phyloP scores from a whole-genome alignment of 30 jellyfish, hydroid and myxozoan genomes.

The Catostylus mosaicus region DNA sequence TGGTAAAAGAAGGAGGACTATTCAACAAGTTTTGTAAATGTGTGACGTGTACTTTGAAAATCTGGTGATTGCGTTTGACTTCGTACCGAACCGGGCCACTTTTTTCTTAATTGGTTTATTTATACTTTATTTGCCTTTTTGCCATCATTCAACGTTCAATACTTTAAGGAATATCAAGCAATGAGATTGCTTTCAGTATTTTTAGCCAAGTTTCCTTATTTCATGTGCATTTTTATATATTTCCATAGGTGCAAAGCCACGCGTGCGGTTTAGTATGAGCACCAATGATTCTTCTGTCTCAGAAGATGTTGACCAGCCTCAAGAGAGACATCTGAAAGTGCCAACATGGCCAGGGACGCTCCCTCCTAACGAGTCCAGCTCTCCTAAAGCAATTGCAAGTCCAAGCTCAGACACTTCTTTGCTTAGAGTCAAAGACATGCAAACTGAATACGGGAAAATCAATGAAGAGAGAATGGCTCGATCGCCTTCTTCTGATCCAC shows the following conservation, averaged over 20 bases:
- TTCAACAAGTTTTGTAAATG: too few species aligned
- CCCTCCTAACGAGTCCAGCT: constrained; percentile 15
- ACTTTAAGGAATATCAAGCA: too few species aligned
- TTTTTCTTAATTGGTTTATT: too few species aligned
- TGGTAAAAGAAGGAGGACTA: too few species aligned
- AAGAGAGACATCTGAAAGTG: constrained; percentile 51
- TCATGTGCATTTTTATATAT: too few species aligned
- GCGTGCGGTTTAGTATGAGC: constrained; percentile 67
- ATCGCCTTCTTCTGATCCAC: constrained; percentile 41
- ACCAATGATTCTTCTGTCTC: constrained; percentile 34
- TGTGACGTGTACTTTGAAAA: too few species aligned
- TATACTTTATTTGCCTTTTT: too few species aligned
- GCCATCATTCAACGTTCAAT: too few species aligned
- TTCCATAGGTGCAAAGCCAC: constrained; percentile 32
- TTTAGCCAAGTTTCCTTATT: too few species aligned
- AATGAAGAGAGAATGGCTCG: constrained; percentile 3
- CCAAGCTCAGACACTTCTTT: constrained; percentile 70
- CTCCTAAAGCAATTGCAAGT: constrained; percentile 39
- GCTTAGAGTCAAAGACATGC: constrained; percentile 10
- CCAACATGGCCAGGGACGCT: constrained; percentile 86
- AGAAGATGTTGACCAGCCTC: constrained; percentile 29
- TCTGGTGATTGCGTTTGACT: too few species aligned
- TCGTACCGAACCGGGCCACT: too few species aligned
- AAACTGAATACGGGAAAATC: background rate
- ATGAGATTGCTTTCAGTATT: too few species aligned